These are phyloP conservation scores for Falco punctatus DNA, from an alignment of 2,113 vertebrate genomes.

Conservation along the genomic window DNA sequence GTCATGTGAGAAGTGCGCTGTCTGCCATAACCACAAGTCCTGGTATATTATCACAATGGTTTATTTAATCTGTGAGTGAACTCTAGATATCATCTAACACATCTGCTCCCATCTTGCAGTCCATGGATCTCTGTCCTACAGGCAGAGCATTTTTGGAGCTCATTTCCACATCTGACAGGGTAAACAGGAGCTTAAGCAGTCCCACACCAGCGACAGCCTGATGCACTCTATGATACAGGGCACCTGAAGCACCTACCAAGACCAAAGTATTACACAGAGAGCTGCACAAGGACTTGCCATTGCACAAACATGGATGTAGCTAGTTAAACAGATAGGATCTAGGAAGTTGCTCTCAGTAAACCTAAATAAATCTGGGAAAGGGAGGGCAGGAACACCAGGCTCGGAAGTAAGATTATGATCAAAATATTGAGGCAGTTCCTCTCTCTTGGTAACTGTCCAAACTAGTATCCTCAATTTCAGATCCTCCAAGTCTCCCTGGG, in stretches of 20 bases:
- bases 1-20: slow-evolving; percentile 27
- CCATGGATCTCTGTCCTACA: not conserved
- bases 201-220: not conserved
- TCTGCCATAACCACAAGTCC: not conserved
- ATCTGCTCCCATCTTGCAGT: not conserved
- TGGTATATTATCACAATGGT: not conserved
- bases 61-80: slow-evolving; percentile 34
- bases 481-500: not conserved
- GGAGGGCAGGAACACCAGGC: not conserved
- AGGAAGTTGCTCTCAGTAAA: not conserved
- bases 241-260: not conserved
- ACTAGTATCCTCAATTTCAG: not conserved
- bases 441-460: not conserved
- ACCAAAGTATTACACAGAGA: not conserved
- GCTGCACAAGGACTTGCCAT: not conserved
- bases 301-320: not conserved
- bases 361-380: not conserved
- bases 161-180: not conserved
- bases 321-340: not conserved
- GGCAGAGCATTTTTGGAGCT: not conserved
- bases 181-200: not conserved
- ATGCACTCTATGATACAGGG: not conserved
- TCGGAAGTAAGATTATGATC: not conserved
- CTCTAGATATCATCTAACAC: not conserved
- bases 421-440: not conserved